phyloP scores from a whole-genome alignment of 2,888 invertebrate species.

The Lissocephala sabroskyi region DNA sequence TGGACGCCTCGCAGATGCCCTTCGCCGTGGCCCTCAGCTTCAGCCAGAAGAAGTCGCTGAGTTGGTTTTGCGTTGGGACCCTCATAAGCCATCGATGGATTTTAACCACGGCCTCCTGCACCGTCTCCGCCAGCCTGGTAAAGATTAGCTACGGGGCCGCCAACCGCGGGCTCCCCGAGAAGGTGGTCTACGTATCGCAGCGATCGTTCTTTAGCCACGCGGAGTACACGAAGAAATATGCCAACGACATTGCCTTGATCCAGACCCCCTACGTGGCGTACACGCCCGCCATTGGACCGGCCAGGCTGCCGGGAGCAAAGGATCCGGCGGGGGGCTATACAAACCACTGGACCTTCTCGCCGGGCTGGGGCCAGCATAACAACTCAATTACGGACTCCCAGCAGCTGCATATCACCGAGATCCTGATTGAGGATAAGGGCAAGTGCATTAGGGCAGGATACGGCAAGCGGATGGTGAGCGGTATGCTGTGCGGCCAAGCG shows the following conservation, averaged over 20 bases:
- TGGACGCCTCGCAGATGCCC: background rate
- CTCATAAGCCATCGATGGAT: constrained; percentile 20
- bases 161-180: background rate
- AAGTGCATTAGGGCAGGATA: constrained; percentile 5
- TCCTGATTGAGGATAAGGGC: background rate
- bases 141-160: constrained; percentile 13
- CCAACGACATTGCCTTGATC: constrained; percentile 22
- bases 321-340: background rate
- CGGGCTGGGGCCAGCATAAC: constrained; percentile 24
- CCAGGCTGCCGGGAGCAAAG: constrained; percentile 1
- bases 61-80: constrained; percentile 26
- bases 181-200: background rate
- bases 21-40: constrained; percentile 22
- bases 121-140: constrained; percentile 3
- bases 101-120: constrained; percentile 26
- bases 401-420: constrained; percentile 9
- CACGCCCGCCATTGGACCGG: background rate
- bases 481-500: constrained; percentile 18
- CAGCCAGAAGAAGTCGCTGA: background rate
- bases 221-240: constrained; percentile 1
- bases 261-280: constrained; percentile 10
- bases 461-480: background rate
- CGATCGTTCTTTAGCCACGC: constrained; percentile 9
- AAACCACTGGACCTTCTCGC: background rate
- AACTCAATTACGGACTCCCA: background rate